phyloP scores from a whole-genome alignment of 1,140 invertebrate genomes.

The Drosophila obscura region DNA sequence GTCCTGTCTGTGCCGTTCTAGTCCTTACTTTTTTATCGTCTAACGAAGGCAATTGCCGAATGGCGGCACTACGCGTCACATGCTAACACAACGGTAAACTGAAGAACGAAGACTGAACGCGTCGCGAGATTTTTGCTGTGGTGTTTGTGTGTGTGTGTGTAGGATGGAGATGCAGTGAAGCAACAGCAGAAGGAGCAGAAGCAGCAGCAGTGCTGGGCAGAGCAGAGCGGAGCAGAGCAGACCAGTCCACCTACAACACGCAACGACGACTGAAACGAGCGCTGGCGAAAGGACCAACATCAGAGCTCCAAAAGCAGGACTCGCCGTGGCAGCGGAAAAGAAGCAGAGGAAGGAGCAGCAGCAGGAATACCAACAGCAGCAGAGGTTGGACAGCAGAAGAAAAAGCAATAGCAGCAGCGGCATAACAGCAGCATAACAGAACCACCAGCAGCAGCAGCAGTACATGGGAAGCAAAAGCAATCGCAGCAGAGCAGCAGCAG shows the following conservation, averaged over 20 bases:
- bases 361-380: conserved; percentile 16
- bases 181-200: conserved; percentile 25
- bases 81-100: conserved; percentile 60
- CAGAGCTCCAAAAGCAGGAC: conserved; percentile 50
- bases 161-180: conserved; percentile 26
- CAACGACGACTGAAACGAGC: conserved; percentile 78
- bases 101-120: conserved; percentile 69
- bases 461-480: conserved; percentile 13
- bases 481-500: too few species aligned
- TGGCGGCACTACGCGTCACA: conserved; percentile 52
- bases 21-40: conserved; percentile 11
- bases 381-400: conserved; percentile 26
- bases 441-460: conserved; percentile 25
- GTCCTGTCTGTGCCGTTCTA: conserved; percentile 14
- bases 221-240: conserved; percentile 55
- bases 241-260: conserved; percentile 80
- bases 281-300: conserved; percentile 77
- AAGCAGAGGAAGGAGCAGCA: conserved; percentile 45
- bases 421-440: conserved; percentile 15
- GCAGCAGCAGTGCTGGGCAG: conserved; percentile 34
- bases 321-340: conserved; percentile 3
- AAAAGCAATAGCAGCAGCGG: not conserved
- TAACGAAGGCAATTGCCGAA: conserved; percentile 56
- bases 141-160: not conserved
- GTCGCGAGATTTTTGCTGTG: conserved; percentile 40